Evolutionary conservation across 2,797 vertebrate genomes (phyloP), one percentile per base, ranked within the genome.

Genomic region (Notolabrus celidotus): DNA sequence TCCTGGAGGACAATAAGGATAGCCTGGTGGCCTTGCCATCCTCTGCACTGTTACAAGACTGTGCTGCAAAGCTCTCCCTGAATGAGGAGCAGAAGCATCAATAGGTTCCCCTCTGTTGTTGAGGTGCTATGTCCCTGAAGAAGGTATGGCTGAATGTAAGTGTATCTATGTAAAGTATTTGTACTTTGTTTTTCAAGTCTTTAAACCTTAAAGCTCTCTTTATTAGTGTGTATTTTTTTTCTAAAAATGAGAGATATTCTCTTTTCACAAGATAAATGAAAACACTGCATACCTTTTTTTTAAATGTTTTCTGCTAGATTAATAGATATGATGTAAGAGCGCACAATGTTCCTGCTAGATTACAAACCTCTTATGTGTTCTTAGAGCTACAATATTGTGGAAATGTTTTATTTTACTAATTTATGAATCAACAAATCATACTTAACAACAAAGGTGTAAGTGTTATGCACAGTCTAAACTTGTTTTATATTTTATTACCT

Each of bases 1-100:
- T 96, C 89, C 94, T 99, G 55, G 80, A 96, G 83, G 90, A 94
- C 80, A 98, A 99, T 87, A 95, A 94, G 68, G 94, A 93, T 5
- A 88, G 92, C 7, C 62, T 72, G 74, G 59, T 41, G n/a, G 63
- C 78, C 53, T 62, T 57, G 45, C 53, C 74, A 0, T 69, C 72
- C 9, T 75, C 83, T 31, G 61, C 60, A 22, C 68, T 80, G 73
- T 83, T 34, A 79, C 59, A 50, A 46, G 17, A n/a, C 34, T 45
- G 27, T 7, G 34, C 43, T 31, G 12, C 54, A 57, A 14, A 22
- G 7, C 33, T 22, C 15, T 67, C 22, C 7, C 31, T 17, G 11
- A 29, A 54, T 52, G 49, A 74, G 52, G 33, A 75, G 36, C 43
- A 64, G 57, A 23, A 54, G 38, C 2, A 54, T 38, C 41, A 39